Conservation (phyloP, 2,888 invertebrate genomes). For the Hanleya hanleyi region DNA sequence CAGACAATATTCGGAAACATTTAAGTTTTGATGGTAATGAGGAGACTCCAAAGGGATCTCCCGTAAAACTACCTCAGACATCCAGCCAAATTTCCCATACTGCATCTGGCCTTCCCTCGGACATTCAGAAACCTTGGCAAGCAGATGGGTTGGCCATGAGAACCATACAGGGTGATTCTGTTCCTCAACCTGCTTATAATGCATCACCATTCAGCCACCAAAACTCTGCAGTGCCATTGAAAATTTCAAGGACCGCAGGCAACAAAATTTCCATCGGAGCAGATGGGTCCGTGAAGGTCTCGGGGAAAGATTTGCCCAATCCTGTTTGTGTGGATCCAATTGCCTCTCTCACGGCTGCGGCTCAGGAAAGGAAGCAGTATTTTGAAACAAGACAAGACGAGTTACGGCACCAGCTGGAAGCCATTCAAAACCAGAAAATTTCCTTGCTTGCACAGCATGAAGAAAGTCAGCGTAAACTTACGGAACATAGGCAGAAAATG, state of each 20-base stretch:
- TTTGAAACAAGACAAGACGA: conserved; percentile 50
- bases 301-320: too few relatives aligned
- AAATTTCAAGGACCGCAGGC: not conserved
- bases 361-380: not conserved
- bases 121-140: too few relatives aligned
- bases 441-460: conserved; percentile 11
- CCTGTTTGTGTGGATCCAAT: not conserved
- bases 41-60: not conserved
- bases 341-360: not conserved
- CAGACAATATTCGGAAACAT: not conserved
- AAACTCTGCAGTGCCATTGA: not conserved
- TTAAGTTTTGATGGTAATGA: not conserved
- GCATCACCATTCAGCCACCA: too few relatives aligned
- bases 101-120: not conserved
- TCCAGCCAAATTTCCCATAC: not conserved
- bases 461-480: not conserved
- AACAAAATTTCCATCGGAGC: not conserved
- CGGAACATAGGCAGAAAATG: not conserved
- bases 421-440: conserved; percentile 59
- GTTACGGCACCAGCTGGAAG: conserved; percentile 49
- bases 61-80: not conserved
- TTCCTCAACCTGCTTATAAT: not conserved
- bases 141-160: not conserved
- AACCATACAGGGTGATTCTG: not conserved
- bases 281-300: not conserved